These are phyloP conservation scores for Cyphomyrmex costatus DNA, from an alignment of 1,140 invertebrate genomes.

Conservation along the genomic window DNA sequence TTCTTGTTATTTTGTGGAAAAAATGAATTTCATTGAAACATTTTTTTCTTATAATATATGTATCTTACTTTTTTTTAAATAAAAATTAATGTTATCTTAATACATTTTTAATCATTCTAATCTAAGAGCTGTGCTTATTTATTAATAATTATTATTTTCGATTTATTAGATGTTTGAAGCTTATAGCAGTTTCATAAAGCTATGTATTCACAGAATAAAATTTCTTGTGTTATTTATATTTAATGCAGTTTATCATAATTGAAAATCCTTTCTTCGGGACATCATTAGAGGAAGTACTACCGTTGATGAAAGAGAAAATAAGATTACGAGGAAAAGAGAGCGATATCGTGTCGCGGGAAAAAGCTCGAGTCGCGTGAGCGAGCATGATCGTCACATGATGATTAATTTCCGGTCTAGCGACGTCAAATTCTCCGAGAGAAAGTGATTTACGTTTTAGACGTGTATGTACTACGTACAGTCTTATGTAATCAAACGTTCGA, in stretches of 20 bases:
- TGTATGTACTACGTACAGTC: background rate
- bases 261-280: slow-evolving; percentile 7
- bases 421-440: slow-evolving; percentile 31
- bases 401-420: slow-evolving; percentile 42
- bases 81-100: background rate
- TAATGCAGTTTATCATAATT: slow-evolving; percentile 29
- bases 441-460: slow-evolving; percentile 31
- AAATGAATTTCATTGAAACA: background rate
- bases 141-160: background rate
- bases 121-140: no score
- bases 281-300: slow-evolving; percentile 24
- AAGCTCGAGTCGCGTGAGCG: slow-evolving; percentile 37
- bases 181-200: background rate
- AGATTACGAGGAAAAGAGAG: slow-evolving; percentile 40
- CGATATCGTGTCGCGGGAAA: slow-evolving; percentile 18
- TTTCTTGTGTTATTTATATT: background rate
- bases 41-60: background rate
- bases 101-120: background rate
- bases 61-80: background rate
- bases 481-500: background rate
- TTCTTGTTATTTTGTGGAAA: background rate
- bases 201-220: slow-evolving; percentile 1
- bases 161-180: background rate
- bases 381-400: slow-evolving; percentile 43
- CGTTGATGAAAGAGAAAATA: slow-evolving; percentile 45